A percentile compares a stretch with the other conserved stretches of the same genome.
Conservation (phyloP, 2,113 vertebrate genomes). For the Melanocharis versteri region DNA sequence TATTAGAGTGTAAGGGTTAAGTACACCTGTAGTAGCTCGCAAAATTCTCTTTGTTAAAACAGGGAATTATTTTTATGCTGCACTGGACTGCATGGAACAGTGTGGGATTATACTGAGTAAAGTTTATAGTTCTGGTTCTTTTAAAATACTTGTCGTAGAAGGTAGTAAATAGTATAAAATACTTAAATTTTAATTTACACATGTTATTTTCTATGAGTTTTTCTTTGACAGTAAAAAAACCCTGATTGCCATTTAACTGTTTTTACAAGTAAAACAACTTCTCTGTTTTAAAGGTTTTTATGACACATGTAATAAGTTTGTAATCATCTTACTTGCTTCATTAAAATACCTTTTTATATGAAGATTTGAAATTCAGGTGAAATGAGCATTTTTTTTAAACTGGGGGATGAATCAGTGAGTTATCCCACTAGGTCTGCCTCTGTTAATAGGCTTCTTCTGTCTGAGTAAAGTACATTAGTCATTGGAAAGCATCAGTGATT, state of each 20-base stretch:
- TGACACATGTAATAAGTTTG: neutral
- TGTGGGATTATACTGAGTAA: neutral
- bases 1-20: conserved; percentile 1
- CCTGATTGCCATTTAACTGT: neutral
- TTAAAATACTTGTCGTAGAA: neutral
- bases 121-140: neutral
- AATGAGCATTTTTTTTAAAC: neutral
- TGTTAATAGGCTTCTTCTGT: neutral
- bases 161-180: neutral
- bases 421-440: neutral
- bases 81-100: neutral
- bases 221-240: neutral
- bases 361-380: neutral
- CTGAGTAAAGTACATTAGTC: neutral
- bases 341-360: neutral
- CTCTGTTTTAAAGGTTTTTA: neutral
- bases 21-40: neutral
- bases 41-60: conserved; percentile 12
- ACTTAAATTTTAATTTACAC: neutral
- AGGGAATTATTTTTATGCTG: neutral
- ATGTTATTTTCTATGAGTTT: neutral
- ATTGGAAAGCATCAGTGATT: neutral
- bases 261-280: neutral
- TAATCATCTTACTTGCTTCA: neutral
- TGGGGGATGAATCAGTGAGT: neutral